phyloP scores from a whole-genome alignment of 2,888 invertebrate genomes.

The Eurois occulta region DNA sequence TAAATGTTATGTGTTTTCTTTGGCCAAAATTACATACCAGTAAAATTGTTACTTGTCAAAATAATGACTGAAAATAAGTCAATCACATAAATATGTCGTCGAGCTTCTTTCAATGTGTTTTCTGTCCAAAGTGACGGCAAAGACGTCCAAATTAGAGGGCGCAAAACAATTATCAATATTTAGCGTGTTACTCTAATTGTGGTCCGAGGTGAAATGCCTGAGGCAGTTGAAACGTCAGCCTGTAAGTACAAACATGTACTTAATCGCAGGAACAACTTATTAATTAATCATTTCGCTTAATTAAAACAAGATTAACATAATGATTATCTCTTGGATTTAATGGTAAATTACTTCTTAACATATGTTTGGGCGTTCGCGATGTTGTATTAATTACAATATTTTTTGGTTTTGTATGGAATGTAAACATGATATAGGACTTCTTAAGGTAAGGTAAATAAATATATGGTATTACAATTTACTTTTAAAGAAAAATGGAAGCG shows the following conservation, averaged over 20 bases:
- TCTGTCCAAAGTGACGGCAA: constrained; percentile 65
- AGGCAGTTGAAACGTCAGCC: constrained; percentile 64
- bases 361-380: constrained; percentile 55
- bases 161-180: constrained; percentile 79
- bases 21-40: constrained; percentile 11
- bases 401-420: constrained; percentile 47
- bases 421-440: constrained; percentile 31
- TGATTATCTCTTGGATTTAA: constrained; percentile 57
- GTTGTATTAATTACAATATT: constrained; percentile 55
- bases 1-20: constrained; percentile 12
- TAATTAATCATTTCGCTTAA: constrained; percentile 67
- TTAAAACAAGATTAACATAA: constrained; percentile 65
- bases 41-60: constrained; percentile 33
- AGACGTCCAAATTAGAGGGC: constrained; percentile 76
- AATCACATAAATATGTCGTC: constrained; percentile 63
- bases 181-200: constrained; percentile 80
- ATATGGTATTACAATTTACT: constrained; percentile 17
- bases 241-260: constrained; percentile 58
- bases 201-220: constrained; percentile 65
- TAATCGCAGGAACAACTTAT: constrained; percentile 64
- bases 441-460: constrained; percentile 26
- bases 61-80: constrained; percentile 63
- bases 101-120: constrained; percentile 69
- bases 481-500: not conserved
- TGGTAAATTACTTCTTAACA: constrained; percentile 53